These are phyloP conservation scores for Thelaira solivaga DNA, from an alignment of 2,888 invertebrate genomes.

Conservation along the genomic window DNA sequence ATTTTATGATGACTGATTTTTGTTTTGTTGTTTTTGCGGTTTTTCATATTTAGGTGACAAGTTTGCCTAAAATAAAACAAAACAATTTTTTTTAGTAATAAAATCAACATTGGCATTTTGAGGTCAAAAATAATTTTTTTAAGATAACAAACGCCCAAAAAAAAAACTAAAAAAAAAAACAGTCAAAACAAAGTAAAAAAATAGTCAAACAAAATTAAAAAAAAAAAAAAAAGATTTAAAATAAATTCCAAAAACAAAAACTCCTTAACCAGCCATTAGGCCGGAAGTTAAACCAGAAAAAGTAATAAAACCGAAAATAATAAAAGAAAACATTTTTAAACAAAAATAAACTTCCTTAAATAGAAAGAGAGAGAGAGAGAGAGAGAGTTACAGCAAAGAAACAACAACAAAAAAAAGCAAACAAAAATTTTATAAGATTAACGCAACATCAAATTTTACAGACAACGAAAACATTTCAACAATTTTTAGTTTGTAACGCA, in stretches of 20 bases:
- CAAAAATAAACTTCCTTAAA: constrained; percentile 31
- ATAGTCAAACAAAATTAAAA: not conserved
- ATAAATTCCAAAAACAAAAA: not conserved
- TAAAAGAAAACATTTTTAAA: no score
- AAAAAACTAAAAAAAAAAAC: not conserved
- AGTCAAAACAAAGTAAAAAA: constrained; percentile 17
- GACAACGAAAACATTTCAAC: not conserved
- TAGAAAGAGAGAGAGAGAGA: not conserved
- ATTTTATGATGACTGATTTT: no score
- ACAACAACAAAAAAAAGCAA: not conserved
- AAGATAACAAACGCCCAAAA: constrained; percentile 34
- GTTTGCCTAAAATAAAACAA: constrained; percentile 7
- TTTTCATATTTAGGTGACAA: constrained; percentile 46
- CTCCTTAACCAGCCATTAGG: constrained; percentile 21
- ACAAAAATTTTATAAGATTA: not conserved
- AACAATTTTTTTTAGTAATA: not conserved
- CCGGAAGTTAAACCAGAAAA: constrained; percentile 51
- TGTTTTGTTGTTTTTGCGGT: no score
- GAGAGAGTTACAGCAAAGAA: constrained; percentile 6
- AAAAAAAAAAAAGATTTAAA: not conserved
- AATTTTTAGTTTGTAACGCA: constrained; percentile 4
- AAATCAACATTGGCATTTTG: constrained; percentile 26
- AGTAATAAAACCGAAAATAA: constrained; percentile 14
- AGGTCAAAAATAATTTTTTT: constrained; percentile 40
- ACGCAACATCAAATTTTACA: constrained; percentile 8